Base-by-base conservation (phyloP, 1,140 invertebrate species). In the Hetaerina americana region DNA sequence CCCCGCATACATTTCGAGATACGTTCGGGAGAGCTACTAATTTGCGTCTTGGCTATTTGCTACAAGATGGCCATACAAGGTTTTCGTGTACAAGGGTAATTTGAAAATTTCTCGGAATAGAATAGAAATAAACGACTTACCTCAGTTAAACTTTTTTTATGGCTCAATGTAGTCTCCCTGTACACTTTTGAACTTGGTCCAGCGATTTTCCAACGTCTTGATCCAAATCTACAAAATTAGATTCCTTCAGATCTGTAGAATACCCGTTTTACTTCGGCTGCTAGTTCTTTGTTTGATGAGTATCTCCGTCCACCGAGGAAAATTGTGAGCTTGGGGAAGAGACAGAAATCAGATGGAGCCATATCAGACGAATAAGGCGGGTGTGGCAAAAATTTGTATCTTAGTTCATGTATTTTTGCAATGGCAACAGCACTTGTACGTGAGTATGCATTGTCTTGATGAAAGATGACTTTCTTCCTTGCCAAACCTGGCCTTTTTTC, bases 291-390 rank as follows among this genome's bases (percentile, higher is more conserved):
- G 31, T 40, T 40, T 40, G 6, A 40, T 8, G 15, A 8, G 31
- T 8, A 40, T 40, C 31, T 40, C 31, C 31, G 31, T 40, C 31
- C 31, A 40, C 5, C 31, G 31, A 40, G 31, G 15, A 40, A 40
- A 40, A 40, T 40, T 40, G 71, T 74, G 1, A 70, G 27, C 2
- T 73, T 70, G 5, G 72, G 31, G 70, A 80, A 81, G 24, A 78
- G 76, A 75, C 77, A 78, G 57, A 78, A 82, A 74, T 83, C 81
- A 49, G 76, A 78, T 29, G 79, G 79, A 68, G 79, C 77, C 27
- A 84, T 75, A 76, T 84, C 80, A 72, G 78, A 79, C 68, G 75
- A 80, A 74, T 83, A 84, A 40, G 80, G 79, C 77, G 78, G 79
- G 73, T 84, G 81, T 29, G 76, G 76, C 66, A n/a, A 86, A 74